Conservation (phyloP, 2,113 vertebrate genomes). For the Brachyhypopomus occidentalis region DNA sequence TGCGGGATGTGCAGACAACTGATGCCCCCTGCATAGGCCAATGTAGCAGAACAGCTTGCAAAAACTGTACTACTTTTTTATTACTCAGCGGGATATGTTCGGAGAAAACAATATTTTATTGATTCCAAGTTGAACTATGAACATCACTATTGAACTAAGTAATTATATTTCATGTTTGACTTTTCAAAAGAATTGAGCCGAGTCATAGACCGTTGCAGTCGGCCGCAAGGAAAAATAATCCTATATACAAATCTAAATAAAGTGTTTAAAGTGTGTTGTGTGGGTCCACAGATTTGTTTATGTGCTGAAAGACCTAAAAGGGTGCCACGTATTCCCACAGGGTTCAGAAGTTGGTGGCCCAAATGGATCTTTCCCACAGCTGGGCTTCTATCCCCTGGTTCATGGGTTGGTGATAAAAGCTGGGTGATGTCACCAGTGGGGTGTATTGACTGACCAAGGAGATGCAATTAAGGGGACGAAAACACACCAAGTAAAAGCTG, state of each 20-base stretch:
- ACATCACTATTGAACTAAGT: neutral
- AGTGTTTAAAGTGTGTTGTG: neutral
- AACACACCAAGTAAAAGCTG: slow-evolving; percentile 77
- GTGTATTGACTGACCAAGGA: slow-evolving; percentile 75
- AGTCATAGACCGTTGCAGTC: too few species aligned
- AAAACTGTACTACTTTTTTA: neutral
- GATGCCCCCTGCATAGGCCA: neutral
- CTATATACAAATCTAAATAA: too few species aligned
- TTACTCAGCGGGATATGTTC: too few species aligned
- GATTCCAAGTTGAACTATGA: neutral
- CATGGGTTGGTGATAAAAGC: slow-evolving; percentile 62
- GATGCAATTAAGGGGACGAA: slow-evolving; percentile 79
- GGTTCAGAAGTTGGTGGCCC: slow-evolving; percentile 38
- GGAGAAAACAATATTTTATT: neutral
- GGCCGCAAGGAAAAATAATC: too few species aligned
- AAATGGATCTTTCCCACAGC: slow-evolving; percentile 48
- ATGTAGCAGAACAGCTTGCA: neutral
- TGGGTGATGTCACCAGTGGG: slow-evolving; percentile 69
- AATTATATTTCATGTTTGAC: too few species aligned
- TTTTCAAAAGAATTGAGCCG: too few species aligned
- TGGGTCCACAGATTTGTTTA: neutral
- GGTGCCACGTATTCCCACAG: slow-evolving; percentile 27
- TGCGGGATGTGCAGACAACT: too few species aligned
- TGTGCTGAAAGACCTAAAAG: neutral
- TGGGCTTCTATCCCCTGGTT: slow-evolving; percentile 66